phyloP scores from a whole-genome alignment of 2,113 vertebrate species.

The Alligator sinensis region DNA sequence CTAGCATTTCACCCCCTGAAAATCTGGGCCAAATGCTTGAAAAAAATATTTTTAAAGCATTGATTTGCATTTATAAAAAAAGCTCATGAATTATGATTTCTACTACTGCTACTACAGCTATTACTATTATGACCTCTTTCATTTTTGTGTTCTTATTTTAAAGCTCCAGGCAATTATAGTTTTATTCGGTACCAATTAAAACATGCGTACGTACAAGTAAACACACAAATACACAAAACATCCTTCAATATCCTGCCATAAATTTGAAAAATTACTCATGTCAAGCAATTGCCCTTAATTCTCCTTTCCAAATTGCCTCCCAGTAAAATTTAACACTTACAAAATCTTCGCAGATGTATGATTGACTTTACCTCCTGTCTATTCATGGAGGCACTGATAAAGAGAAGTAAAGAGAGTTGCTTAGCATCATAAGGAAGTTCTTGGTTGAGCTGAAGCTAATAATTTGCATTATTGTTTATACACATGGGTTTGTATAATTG shows the following conservation, averaged over 20 bases:
- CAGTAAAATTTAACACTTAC: too few relatives aligned
- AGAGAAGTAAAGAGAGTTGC: constrained; percentile 20
- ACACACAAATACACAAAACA: too few relatives aligned
- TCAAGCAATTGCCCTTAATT: too few relatives aligned
- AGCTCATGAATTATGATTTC: too few relatives aligned
- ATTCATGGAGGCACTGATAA: neutral
- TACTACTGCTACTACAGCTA: neutral
- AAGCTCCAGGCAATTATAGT: neutral
- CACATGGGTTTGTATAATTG: neutral
- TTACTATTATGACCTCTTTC: neutral
- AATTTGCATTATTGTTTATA: constrained; percentile 4
- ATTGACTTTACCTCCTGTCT: neutral
- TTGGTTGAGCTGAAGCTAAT: constrained; percentile 9
- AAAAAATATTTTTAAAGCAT: neutral
- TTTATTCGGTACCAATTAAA: neutral
- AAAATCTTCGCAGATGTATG: neutral
- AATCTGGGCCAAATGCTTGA: neutral
- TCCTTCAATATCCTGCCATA: neutral
- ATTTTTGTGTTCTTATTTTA: neutral
- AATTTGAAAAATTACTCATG: too few relatives aligned
- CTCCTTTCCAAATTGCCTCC: too few relatives aligned
- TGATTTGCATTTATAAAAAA: too few relatives aligned
- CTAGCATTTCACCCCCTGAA: neutral
- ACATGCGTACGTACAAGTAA: neutral
- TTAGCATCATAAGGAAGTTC: constrained; percentile 5